These are phyloP conservation scores for Ectemnius continuus DNA, from an alignment of 2,888 invertebrate genomes.

Conservation along the genomic window DNA sequence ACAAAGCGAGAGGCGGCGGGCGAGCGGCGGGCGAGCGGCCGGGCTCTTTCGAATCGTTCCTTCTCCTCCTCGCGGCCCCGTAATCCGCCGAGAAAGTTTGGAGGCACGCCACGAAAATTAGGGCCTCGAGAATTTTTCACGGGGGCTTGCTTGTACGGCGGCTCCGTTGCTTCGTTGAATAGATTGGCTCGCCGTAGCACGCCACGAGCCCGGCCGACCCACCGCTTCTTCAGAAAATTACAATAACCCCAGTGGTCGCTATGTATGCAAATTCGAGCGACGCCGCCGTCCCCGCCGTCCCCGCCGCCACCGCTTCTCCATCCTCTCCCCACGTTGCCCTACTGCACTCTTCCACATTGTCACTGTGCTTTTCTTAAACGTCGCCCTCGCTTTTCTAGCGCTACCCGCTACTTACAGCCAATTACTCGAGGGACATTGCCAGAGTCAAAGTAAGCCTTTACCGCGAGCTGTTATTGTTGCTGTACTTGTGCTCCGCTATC, in stretches of 20 bases:
- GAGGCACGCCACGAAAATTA: slow-evolving; percentile 21
- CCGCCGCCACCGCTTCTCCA: not conserved
- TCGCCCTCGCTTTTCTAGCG: slow-evolving; percentile 40
- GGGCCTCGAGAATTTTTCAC: slow-evolving; percentile 10
- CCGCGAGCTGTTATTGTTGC: too few relatives aligned
- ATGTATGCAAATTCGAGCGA: slow-evolving; percentile 13
- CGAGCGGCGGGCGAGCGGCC: too few relatives aligned
- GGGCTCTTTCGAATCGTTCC: slow-evolving; percentile 19
- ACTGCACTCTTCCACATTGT: too few relatives aligned
- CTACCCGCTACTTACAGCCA: slow-evolving; percentile 19
- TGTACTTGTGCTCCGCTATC: too few relatives aligned
- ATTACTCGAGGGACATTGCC: too few relatives aligned
- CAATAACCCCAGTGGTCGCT: slow-evolving; percentile 11
- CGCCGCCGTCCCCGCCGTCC: not conserved
- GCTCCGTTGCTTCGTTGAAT: slow-evolving; percentile 11
- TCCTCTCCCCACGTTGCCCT: not conserved
- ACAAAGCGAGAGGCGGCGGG: slow-evolving; percentile 29
- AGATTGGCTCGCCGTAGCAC: not conserved
- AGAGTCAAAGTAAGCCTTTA: too few relatives aligned
- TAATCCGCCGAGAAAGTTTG: slow-evolving; percentile 26
- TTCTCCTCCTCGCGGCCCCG: slow-evolving; percentile 7
- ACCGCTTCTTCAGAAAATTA: slow-evolving; percentile 6
- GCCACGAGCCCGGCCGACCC: not conserved
- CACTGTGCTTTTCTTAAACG: slow-evolving; percentile 27
- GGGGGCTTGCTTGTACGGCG: slow-evolving; percentile 8